These are phyloP conservation scores for Tinamus major DNA, from an alignment of 2,797 vertebrate species.

Conservation along the genomic window DNA sequence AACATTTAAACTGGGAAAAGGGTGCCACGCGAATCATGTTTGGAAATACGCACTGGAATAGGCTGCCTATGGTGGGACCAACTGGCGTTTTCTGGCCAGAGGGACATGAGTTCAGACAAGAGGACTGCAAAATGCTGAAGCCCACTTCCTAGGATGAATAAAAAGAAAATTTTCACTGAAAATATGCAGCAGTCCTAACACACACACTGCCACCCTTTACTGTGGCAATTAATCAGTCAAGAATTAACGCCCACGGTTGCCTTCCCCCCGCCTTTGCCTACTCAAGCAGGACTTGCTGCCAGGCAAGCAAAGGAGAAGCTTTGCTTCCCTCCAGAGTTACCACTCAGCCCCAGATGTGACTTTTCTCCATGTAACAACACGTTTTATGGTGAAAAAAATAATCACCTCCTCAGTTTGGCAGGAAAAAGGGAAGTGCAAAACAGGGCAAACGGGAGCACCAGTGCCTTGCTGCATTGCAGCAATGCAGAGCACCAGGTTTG, in stretches of 20 bases:
- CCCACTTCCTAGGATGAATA: background rate
- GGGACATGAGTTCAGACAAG: background rate
- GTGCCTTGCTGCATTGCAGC: background rate
- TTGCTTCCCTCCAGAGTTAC: background rate
- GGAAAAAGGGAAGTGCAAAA: background rate
- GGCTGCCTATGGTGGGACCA: background rate
- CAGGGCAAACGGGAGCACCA: background rate
- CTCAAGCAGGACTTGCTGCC: background rate
- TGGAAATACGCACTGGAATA: conserved; percentile 20
- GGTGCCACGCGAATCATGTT: background rate
- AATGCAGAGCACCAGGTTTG: background rate
- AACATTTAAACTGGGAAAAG: background rate
- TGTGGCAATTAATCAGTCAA: background rate
- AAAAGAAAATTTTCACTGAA: background rate
- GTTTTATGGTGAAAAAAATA: background rate
- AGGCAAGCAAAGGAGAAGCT: background rate
- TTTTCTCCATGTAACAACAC: background rate
- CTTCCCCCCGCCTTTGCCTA: background rate
- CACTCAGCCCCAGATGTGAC: background rate
- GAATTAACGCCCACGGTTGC: background rate
- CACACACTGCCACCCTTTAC: background rate
- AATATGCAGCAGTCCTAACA: accelerated
- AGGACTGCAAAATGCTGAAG: background rate
- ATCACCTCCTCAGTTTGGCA: background rate
- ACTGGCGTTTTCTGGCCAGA: background rate